These are phyloP conservation scores for Calypte anna DNA, from an alignment of 2,113 vertebrate genomes.

Conservation along the genomic window DNA sequence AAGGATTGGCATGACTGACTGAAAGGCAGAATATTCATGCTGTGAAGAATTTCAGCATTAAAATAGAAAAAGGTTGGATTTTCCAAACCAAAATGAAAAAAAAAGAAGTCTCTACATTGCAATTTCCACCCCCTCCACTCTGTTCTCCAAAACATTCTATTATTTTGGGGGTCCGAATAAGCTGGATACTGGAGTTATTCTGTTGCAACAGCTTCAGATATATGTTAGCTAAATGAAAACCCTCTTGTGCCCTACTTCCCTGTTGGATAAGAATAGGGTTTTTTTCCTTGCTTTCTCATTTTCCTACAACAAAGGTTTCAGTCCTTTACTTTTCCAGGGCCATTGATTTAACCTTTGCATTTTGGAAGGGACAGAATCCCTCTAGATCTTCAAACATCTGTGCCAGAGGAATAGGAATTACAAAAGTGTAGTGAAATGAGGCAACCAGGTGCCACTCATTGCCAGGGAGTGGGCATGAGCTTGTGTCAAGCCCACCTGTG, in stretches of 20 bases:
- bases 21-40: conserved; percentile 19
- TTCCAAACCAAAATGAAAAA: conserved; percentile 28
- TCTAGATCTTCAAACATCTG: neutral
- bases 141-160: neutral
- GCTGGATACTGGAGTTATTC: neutral
- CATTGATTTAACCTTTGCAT: neutral
- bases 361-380: neutral
- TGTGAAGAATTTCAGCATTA: neutral
- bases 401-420: neutral
- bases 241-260: neutral
- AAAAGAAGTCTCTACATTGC: neutral
- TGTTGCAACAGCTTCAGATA: neutral
- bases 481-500: no score
- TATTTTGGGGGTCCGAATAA: neutral
- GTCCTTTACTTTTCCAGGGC: neutral
- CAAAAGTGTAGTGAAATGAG: no score
- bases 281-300: neutral
- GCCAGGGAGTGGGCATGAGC: no score
- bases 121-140: neutral
- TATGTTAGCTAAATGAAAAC: neutral
- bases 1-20: neutral
- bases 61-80: neutral
- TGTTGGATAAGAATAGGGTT: neutral
- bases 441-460: no score
- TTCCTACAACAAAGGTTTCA: neutral